Conservation (phyloP, 2,797 vertebrate genomes). For the Aeoliscus strigatus region DNA sequence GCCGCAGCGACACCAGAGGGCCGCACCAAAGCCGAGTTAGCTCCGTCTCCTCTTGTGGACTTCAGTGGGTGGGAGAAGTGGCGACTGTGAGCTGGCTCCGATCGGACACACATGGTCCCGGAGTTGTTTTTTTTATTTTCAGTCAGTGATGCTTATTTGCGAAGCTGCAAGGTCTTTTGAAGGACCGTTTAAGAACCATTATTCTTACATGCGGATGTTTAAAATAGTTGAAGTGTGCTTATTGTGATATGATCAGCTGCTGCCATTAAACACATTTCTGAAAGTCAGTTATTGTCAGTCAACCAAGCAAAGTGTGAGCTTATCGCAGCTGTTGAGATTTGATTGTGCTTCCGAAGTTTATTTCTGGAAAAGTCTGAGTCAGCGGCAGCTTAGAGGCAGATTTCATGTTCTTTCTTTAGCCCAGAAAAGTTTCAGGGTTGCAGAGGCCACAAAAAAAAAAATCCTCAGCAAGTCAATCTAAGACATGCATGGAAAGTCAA, state of each 20-base stretch:
- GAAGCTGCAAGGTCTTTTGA: too few species aligned
- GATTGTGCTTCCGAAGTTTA: conserved; percentile 42
- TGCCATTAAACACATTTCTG: too few species aligned
- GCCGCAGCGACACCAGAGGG: too few species aligned
- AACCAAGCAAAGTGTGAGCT: conserved; percentile 22
- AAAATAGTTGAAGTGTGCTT: conserved; percentile 9
- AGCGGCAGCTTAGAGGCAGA: conserved; percentile 37
- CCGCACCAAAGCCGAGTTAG: too few species aligned
- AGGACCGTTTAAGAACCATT: too few species aligned
- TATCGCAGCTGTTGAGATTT: conserved; percentile 38
- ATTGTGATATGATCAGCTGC: conserved; percentile 33
- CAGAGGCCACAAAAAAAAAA: conserved; percentile 46
- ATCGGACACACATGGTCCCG: too few species aligned
- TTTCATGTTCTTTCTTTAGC: conserved; percentile 27
- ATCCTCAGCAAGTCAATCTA: conserved; percentile 40
- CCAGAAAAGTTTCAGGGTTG: conserved; percentile 36
- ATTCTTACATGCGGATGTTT: neutral
- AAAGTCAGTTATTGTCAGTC: too few species aligned
- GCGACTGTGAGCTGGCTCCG: too few species aligned
- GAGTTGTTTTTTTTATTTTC: too few species aligned
- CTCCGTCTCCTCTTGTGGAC: too few species aligned
- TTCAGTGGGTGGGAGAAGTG: too few species aligned
- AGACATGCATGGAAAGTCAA: conserved; percentile 43
- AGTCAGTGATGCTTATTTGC: too few species aligned
- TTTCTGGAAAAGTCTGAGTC: conserved; percentile 60